These are phyloP conservation scores for Coturnix japonica DNA, from an alignment of 2,113 vertebrate species.

Conservation along the genomic window DNA sequence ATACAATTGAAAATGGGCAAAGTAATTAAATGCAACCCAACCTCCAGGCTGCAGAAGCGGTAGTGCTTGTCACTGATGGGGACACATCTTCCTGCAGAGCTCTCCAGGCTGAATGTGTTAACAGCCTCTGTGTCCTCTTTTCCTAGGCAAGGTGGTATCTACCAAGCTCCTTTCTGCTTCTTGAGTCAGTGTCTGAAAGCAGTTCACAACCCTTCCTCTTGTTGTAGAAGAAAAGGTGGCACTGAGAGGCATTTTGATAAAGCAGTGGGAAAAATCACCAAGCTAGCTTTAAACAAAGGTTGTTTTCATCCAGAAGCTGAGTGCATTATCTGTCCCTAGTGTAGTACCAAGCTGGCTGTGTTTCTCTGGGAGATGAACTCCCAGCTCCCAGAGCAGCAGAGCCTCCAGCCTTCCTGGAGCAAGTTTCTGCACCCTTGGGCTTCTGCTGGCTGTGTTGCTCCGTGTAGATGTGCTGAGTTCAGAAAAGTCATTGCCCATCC, in stretches of 20 bases:
- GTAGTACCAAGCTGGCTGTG: rapidly evolving
- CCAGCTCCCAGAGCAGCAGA: background rate
- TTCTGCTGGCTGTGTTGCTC: rapidly evolving
- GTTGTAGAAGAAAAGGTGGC: background rate
- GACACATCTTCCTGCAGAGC: background rate
- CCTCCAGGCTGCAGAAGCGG: background rate
- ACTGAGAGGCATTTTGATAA: background rate
- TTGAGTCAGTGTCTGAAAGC: background rate
- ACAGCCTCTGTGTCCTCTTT: background rate
- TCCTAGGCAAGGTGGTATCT: background rate
- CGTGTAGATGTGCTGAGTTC: background rate
- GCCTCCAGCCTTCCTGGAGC: background rate
- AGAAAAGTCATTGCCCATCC: background rate
- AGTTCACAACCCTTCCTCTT: background rate
- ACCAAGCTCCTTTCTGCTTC: background rate
- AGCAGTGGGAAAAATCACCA: background rate
- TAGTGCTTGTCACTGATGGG: background rate
- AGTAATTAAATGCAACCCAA: slow-evolving; percentile 36
- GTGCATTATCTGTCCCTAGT: background rate
- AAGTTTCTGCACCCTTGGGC: rapidly evolving
- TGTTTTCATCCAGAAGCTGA: background rate
- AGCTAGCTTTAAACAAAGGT: background rate
- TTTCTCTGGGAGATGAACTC: background rate
- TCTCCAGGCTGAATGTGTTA: background rate
- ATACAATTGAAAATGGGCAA: slow-evolving; percentile 38